phyloP scores from a whole-genome alignment of 1,140 invertebrate species.

The Caenorhabditis latens region DNA sequence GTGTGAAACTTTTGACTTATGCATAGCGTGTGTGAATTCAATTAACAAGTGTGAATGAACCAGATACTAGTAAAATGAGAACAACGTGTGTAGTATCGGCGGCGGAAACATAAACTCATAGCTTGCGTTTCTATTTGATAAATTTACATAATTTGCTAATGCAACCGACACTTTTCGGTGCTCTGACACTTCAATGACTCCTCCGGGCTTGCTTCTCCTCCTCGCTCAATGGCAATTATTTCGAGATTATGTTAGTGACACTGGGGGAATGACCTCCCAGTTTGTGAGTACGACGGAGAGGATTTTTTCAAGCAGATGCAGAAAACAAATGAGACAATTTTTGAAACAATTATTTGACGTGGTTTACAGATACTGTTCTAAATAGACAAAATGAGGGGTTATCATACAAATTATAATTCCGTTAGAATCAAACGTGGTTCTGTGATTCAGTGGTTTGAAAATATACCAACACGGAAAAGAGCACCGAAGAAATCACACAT shows the following conservation, averaged over 20 bases:
- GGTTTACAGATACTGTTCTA: no score
- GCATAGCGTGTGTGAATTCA: slow-evolving; percentile 26
- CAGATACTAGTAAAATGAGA: slow-evolving; percentile 17
- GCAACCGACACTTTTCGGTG: slow-evolving; percentile 26
- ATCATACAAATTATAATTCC: no score
- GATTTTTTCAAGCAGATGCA: background rate
- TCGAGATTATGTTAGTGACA: slow-evolving; percentile 1
- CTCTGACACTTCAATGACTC: slow-evolving; percentile 26
- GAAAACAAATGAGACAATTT: background rate
- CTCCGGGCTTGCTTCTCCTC: background rate
- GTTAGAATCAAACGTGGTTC: no score
- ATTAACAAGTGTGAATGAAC: slow-evolving; percentile 49
- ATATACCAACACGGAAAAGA: no score
- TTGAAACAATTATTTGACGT: no score
- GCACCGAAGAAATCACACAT: no score
- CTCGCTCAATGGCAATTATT: background rate
- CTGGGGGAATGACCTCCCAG: background rate
- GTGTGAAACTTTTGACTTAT: background rate
- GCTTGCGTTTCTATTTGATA: slow-evolving; percentile 29
- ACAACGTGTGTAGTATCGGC: background rate
- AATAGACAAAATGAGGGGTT: no score
- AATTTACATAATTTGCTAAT: slow-evolving; percentile 37
- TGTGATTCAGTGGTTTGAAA: no score
- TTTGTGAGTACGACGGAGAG: background rate
- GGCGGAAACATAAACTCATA: slow-evolving; percentile 3